These are phyloP conservation scores for Falco novaeseelandiae DNA, from an alignment of 2,797 vertebrate genomes.

Conservation along the genomic window DNA sequence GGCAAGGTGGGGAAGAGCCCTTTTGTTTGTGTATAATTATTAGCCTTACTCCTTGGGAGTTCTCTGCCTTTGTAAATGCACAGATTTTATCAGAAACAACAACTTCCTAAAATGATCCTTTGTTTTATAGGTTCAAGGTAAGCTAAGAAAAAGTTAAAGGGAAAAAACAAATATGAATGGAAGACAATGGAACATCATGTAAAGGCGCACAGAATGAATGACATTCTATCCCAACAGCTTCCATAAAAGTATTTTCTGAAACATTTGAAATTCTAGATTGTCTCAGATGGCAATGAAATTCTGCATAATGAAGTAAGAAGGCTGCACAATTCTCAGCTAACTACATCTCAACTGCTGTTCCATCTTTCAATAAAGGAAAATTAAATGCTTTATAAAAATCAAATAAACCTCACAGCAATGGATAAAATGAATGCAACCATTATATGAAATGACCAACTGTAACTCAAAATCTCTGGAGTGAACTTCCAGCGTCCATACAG, in stretches of 20 bases:
- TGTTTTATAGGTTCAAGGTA: conserved; percentile 15
- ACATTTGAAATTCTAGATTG: not conserved
- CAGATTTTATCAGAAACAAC: conserved; percentile 53
- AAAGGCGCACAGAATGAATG: not conserved
- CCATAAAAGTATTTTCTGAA: not conserved
- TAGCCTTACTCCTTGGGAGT: not conserved
- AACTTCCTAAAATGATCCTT: conserved; percentile 24
- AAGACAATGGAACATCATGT: not conserved
- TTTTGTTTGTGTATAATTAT: conserved; percentile 1
- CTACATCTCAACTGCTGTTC: not conserved
- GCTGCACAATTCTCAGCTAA: not conserved
- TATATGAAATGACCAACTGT: not conserved
- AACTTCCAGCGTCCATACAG: not conserved
- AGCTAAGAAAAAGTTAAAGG: not conserved
- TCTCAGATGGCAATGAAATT: not conserved
- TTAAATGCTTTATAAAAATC: not conserved
- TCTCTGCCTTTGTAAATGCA: conserved; percentile 23
- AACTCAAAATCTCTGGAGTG: not conserved
- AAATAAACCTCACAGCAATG: not conserved
- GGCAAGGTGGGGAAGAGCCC: not conserved
- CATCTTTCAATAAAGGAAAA: not conserved
- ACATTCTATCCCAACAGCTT: not conserved
- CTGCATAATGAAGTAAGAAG: not conserved
- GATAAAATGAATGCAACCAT: not conserved
- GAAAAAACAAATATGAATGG: not conserved